These are phyloP conservation scores for Spodoptera littoralis DNA, from an alignment of 2,888 invertebrate species.

Conservation along the genomic window DNA sequence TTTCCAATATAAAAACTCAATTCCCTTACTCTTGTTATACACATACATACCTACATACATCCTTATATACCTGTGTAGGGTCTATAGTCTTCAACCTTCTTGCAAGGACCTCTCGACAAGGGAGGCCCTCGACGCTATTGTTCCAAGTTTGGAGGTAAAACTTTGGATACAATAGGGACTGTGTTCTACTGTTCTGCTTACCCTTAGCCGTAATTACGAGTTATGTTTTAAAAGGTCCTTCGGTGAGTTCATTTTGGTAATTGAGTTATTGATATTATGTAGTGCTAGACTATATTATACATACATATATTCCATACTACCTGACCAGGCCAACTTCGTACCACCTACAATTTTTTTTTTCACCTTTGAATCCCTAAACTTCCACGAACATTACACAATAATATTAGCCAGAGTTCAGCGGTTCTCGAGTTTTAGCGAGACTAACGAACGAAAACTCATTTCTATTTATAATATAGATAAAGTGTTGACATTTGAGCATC, in stretches of 20 bases:
- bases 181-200: conserved; percentile 9
- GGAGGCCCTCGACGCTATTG: conserved; percentile 17
- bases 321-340: too few relatives aligned
- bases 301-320: too few relatives aligned
- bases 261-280: neutral
- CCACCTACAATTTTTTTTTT: too few relatives aligned
- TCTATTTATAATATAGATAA: too few relatives aligned
- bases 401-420: too few relatives aligned
- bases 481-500: too few relatives aligned
- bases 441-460: too few relatives aligned
- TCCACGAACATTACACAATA: too few relatives aligned
- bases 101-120: conserved; percentile 15
- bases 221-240: conserved; percentile 5
- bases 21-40: too few relatives aligned
- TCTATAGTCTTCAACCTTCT: neutral
- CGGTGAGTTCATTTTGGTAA: neutral
- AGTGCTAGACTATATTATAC: neutral
- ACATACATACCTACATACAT: neutral
- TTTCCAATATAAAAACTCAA: too few relatives aligned
- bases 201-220: conserved; percentile 8
- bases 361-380: too few relatives aligned
- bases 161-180: conserved; percentile 26
- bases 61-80: neutral
- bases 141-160: conserved; percentile 28
- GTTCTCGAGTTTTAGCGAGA: too few relatives aligned